A percentile compares a stretch with the other conserved stretches of the same genome.
These are phyloP conservation scores for Chauna torquata DNA, from an alignment of 2,113 vertebrate genomes.

Conservation along the genomic window DNA sequence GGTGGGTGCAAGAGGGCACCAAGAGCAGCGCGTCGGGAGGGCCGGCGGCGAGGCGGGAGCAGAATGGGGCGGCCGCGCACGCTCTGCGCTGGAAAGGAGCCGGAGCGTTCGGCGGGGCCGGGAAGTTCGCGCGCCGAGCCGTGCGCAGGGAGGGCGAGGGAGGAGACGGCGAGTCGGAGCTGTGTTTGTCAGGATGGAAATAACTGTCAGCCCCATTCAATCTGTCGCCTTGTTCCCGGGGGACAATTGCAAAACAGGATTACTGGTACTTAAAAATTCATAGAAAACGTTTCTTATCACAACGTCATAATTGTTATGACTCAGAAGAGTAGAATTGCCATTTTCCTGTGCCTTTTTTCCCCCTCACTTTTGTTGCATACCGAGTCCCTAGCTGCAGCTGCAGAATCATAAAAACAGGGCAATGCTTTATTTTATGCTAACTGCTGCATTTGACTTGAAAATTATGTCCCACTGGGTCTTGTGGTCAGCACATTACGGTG, in stretches of 20 bases:
- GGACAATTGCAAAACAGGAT: constrained; percentile 71
- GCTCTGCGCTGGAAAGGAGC: not conserved
- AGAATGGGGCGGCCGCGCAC: too few species aligned
- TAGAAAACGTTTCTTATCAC: constrained; percentile 79
- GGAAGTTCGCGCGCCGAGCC: constrained; percentile 26
- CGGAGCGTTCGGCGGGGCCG: not conserved
- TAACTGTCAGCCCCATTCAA: constrained; percentile 64
- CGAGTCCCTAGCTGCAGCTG: constrained; percentile 79
- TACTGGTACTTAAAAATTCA: constrained; percentile 80
- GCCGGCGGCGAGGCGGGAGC: too few species aligned
- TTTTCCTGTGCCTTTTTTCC: constrained; percentile 73
- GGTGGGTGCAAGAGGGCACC: not conserved
- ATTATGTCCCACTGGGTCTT: constrained; percentile 81
- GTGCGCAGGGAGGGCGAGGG: not conserved
- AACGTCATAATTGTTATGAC: constrained; percentile 80
- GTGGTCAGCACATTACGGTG: constrained; percentile 81
- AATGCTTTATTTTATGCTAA: constrained; percentile 83
- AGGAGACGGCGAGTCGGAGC: constrained; percentile 6
- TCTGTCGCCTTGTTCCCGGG: constrained; percentile 45
- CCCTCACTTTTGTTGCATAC: constrained; percentile 77
- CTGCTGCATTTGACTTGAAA: constrained; percentile 84
- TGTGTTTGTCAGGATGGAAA: constrained; percentile 51
- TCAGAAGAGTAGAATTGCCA: constrained; percentile 79
- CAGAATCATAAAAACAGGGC: constrained; percentile 68
- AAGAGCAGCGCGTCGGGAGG: not conserved